Evolutionary conservation across 1,140 invertebrate genomes (phyloP), one percentile per base, ranked within the genome.

Genomic region (Sogatella furcifera): DNA sequence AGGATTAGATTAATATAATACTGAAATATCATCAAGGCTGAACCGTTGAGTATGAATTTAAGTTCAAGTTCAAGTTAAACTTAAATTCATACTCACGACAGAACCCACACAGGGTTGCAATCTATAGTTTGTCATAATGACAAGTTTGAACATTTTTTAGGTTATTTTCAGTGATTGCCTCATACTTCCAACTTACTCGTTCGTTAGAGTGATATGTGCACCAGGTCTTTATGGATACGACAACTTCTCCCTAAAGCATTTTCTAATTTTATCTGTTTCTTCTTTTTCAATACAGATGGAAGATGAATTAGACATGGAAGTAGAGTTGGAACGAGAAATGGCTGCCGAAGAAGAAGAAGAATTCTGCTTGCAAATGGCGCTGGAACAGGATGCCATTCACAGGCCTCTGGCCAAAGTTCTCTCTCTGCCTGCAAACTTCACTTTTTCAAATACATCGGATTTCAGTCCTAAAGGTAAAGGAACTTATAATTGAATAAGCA

Each of bases 221-320:
- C 34, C 34, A 38, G 5, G 46, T 15, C 15, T 19, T 49, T 49
- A 49, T 49, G 15, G 8, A 22, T 17, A 22, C 15, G 2, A n/a
- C 2, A 49, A 49, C 46, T 49, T 8, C n/a, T 49, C 1, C 14
- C 14, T 4, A 44, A 2, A 19, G 21, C 1, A 49, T 10, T 19
- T 22, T 49, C 46, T 49, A 6, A 19, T 17, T 15, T 44, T 44
- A 9, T 44, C 2, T 17, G 2, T 49, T 49, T 49, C 21, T 49
- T 49, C 6, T n/a, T 19, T 67, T 57, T 60, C 67, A 42, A 44
- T 66, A 49, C 81, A 92, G 81, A 86, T 92, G 82, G 91, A 95
- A 74, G 91, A 94, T 71, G 91, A 95, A 74, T 80, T 90, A 57
- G 90, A 94, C 65, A 90, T 94, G 84, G 91, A 94, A 70, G 88